These are phyloP conservation scores for Brachionus koreanus DNA, from an alignment of 1,140 invertebrate species.

Conservation along the genomic window DNA sequence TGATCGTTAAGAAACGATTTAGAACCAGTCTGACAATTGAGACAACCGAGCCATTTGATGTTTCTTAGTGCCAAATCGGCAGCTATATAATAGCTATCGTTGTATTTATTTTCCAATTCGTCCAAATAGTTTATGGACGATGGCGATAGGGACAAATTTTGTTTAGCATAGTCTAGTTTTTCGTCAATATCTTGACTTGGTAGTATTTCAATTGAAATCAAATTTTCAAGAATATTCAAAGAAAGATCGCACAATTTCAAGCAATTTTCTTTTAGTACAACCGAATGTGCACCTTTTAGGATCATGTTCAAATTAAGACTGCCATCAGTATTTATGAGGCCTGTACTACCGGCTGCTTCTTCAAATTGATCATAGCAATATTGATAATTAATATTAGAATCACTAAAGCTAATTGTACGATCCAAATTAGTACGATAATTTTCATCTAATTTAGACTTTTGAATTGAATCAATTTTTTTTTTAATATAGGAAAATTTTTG, in stretches of 20 bases:
- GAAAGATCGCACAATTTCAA: constrained; percentile 20
- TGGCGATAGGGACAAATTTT: not conserved
- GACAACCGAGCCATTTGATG: constrained; percentile 33
- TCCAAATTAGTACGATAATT: not conserved
- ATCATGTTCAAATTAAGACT: constrained; percentile 39
- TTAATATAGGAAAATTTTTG: not conserved
- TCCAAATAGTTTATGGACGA: constrained; percentile 2
- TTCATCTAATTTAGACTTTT: not conserved
- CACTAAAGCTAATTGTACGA: not conserved
- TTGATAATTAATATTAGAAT: constrained; percentile 32
- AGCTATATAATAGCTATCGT: constrained; percentile 24
- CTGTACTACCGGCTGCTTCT: constrained; percentile 25
- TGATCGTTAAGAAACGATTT: constrained; percentile 31
- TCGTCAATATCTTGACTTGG: constrained; percentile 1
- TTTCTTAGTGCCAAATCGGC: constrained; percentile 31
- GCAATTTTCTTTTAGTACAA: constrained; percentile 36
- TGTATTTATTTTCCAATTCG: constrained; percentile 17
- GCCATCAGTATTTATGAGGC: constrained; percentile 21
- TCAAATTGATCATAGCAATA: constrained; percentile 22
- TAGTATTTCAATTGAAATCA: constrained; percentile 29
- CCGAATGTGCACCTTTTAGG: constrained; percentile 32
- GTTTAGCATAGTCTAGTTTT: not conserved
- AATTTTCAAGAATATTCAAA: constrained; percentile 36
- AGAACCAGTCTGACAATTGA: constrained; percentile 10
- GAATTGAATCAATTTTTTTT: not conserved